Conservation (phyloP, 2,888 invertebrate genomes). For the Baccha elongata region DNA sequence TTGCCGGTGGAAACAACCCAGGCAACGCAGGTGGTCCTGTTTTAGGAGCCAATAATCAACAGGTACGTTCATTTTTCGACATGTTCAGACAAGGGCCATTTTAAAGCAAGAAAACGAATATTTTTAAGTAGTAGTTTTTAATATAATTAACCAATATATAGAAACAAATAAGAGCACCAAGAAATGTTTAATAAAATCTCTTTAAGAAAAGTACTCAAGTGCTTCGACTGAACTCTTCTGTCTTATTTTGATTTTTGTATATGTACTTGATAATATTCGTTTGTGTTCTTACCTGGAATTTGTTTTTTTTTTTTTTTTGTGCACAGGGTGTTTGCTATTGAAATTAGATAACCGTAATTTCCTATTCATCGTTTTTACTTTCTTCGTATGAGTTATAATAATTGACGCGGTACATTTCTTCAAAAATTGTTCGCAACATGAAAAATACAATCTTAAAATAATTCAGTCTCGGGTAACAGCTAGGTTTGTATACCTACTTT, state of each 20-base stretch:
- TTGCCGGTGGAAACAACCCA: constrained; percentile 75
- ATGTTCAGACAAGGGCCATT: constrained; percentile 64
- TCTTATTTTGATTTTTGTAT: constrained; percentile 22
- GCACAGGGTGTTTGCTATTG: background rate
- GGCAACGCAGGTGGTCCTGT: constrained; percentile 71
- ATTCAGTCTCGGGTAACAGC: no score
- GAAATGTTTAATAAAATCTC: constrained; percentile 26
- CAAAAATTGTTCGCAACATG: no score
- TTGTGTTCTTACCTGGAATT: background rate
- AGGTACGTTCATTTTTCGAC: constrained; percentile 78
- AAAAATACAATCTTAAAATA: no score
- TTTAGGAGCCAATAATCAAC: constrained; percentile 76
- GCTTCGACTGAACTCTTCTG: constrained; percentile 26
- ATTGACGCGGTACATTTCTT: no score
- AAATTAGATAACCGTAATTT: constrained; percentile 25
- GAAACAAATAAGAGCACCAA: constrained; percentile 12
- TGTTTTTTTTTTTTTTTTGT: constrained; percentile 5
- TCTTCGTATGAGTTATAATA: no score
- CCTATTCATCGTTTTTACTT: background rate
- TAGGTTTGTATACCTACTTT: no score
- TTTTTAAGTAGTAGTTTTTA: background rate
- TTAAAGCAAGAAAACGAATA: constrained; percentile 27
- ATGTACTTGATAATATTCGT: constrained; percentile 9
- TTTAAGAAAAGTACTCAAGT: constrained; percentile 13
- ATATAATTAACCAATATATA: background rate